A percentile compares a stretch with the other conserved stretches of the same genome.
Evolutionary conservation across 2,797 vertebrate species (phyloP).

Genomic region (Notamacropus eugenii): DNA sequence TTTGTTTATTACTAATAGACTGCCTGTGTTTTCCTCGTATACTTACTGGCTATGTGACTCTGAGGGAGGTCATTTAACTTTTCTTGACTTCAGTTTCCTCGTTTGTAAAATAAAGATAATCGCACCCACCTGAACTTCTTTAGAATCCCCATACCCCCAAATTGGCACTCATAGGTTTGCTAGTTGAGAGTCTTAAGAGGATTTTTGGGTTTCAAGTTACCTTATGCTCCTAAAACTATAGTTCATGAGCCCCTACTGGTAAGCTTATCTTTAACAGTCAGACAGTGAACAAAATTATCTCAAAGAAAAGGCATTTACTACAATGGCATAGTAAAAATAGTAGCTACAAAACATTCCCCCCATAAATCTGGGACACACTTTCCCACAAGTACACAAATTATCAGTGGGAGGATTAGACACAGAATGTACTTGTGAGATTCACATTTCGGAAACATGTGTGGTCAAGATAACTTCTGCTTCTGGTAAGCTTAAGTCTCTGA

Average conservation of each 20-base stretch:
- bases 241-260: neutral
- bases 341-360: neutral
- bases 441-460: neutral
- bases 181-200: neutral
- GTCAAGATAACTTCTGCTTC: neutral
- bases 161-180: neutral
- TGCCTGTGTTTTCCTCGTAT: neutral
- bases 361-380: neutral
- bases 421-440: neutral
- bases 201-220: neutral
- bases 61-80: no score
- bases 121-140: neutral
- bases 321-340: neutral
- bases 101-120: neutral
- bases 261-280: neutral
- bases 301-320: neutral
- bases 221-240: neutral
- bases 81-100: neutral
- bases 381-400: neutral
- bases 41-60: neutral
- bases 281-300: neutral
- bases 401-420: neutral
- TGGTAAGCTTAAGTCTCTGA: neutral
- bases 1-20: neutral
- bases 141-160: neutral